A percentile compares a stretch with the other conserved stretches of the same genome.
Conservation (phyloP, 2,113 vertebrate genomes). For the Gymnogyps californianus region DNA sequence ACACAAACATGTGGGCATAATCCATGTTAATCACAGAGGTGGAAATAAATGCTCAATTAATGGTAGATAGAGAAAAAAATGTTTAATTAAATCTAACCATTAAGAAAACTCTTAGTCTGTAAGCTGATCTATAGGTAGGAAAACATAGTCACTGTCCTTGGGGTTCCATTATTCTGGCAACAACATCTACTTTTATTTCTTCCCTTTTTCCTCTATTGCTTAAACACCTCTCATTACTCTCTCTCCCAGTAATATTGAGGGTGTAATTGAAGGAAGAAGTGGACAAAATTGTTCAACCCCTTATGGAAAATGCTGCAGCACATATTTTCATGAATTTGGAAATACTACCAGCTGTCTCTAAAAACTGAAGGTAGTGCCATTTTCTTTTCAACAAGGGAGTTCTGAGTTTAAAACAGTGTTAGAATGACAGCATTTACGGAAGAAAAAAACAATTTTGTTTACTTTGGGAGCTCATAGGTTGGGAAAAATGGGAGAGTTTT, state of each 20-base stretch:
- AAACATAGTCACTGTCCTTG: slow-evolving; percentile 41
- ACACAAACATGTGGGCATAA: neutral
- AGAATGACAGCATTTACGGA: neutral
- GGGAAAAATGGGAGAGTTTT: neutral
- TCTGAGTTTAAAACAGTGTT: slow-evolving; percentile 7
- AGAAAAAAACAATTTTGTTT: neutral
- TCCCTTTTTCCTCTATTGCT: neutral
- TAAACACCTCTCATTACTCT: neutral
- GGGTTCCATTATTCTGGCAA: slow-evolving; percentile 32
- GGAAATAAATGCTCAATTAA: neutral
- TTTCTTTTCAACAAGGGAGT: neutral
- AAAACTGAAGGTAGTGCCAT: neutral
- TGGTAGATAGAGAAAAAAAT: neutral
- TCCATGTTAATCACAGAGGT: neutral
- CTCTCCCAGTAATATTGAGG: neutral
- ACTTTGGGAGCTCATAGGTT: neutral
- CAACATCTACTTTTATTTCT: slow-evolving; percentile 5
- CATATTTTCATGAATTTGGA: neutral
- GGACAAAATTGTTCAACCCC: neutral
- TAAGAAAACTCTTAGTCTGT: neutral
- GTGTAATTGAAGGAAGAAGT: slow-evolving; percentile 16
- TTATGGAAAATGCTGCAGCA: neutral
- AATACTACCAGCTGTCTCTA: neutral
- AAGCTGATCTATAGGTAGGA: neutral
- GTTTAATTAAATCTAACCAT: slow-evolving; percentile 16